Conservation (phyloP, 2,888 invertebrate species). For the Volucella zonaria region DNA sequence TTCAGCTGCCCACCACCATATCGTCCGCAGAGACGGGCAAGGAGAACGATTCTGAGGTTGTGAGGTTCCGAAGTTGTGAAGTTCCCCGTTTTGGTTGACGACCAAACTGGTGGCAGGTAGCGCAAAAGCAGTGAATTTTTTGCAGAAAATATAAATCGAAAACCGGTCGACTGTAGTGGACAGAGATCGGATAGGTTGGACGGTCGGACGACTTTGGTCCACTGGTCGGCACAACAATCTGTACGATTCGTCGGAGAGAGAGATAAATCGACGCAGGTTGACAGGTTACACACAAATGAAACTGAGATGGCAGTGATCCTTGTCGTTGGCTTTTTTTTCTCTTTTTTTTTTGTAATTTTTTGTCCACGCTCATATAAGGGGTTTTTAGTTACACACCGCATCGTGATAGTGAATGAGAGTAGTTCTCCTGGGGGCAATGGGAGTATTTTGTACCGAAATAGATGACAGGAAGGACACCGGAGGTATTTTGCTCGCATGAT, state of each 20-base stretch:
- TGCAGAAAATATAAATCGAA: conserved; percentile 55
- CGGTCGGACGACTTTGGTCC: not conserved
- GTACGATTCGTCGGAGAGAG: conserved; percentile 48
- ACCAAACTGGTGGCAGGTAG: conserved; percentile 52
- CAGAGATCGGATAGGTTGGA: conserved; percentile 20
- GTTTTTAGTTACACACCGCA: conserved; percentile 63
- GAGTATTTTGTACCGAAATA: conserved; percentile 64
- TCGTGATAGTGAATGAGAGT: conserved; percentile 43
- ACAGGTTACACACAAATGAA: conserved; percentile 76
- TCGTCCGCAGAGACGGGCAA: conserved; percentile 23
- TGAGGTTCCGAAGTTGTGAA: conserved; percentile 30
- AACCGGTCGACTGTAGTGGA: conserved; percentile 40
- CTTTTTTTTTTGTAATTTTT: not conserved
- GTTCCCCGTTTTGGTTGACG: conserved; percentile 58
- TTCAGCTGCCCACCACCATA: conserved; percentile 60
- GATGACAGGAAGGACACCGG: conserved; percentile 52
- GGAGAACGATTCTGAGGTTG: no score
- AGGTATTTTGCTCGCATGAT: conserved; percentile 3
- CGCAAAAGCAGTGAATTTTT: conserved; percentile 27
- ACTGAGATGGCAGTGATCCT: conserved; percentile 72
- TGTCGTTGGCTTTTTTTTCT: conserved; percentile 37
- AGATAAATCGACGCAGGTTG: conserved; percentile 76
- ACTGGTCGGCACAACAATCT: conserved; percentile 43
- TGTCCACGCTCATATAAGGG: conserved; percentile 36
- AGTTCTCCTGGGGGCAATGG: conserved; percentile 66